Conservation (phyloP, 2,797 vertebrate species). For the Pelochelys cantorii region DNA sequence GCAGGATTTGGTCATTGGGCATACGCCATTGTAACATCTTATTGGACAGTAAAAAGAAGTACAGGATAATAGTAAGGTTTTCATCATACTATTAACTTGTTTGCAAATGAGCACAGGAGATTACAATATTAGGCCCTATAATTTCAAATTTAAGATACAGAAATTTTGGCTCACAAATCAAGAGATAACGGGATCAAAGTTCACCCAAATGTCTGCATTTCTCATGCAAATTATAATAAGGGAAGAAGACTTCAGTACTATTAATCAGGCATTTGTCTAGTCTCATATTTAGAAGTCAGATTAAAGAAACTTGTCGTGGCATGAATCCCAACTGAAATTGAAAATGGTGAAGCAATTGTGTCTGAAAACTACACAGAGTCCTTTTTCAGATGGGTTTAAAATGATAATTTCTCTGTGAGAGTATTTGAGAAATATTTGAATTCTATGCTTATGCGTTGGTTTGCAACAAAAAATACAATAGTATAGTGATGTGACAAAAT, state of each 20-base stretch:
- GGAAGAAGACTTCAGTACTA: not conserved
- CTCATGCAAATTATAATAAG: not conserved
- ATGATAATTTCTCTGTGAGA: constrained; percentile 15
- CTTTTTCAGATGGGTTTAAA: constrained; percentile 16
- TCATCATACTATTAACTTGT: not conserved
- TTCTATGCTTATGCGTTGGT: constrained; percentile 27
- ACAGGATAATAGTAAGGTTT: not conserved
- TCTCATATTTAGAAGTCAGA: not conserved
- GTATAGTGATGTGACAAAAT: not conserved
- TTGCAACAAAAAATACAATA: constrained; percentile 48
- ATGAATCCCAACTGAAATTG: constrained; percentile 36
- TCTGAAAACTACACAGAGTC: constrained; percentile 36
- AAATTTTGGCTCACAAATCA: constrained; percentile 1
- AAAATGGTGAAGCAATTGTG: constrained; percentile 49
- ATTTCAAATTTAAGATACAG: accelerated
- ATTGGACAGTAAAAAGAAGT: not conserved
- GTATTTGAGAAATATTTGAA: constrained; percentile 36
- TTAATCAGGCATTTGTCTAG: constrained; percentile 10
- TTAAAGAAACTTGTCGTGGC: not conserved
- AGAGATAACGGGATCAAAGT: not conserved
- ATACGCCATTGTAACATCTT: not conserved
- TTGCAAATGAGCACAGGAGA: not conserved
- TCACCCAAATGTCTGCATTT: not conserved
- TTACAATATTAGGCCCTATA: not conserved
- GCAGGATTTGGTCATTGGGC: not conserved